These are phyloP conservation scores for Drosophila quinaria DNA, from an alignment of 2,888 invertebrate genomes.

Conservation along the genomic window DNA sequence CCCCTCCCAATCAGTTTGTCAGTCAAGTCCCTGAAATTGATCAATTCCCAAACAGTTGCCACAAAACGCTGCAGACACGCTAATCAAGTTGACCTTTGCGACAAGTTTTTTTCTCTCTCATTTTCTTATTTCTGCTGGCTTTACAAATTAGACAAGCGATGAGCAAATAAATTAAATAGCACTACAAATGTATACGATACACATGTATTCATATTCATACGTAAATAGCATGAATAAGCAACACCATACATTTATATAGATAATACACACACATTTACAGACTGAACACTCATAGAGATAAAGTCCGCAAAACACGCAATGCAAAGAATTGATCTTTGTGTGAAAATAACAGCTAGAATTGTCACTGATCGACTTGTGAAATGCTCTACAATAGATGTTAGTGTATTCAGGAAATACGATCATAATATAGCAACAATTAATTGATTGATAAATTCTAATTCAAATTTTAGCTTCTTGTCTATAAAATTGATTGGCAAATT, in stretches of 20 bases:
- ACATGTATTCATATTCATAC: slow-evolving; percentile 12
- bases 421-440: too few species aligned
- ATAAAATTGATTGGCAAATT: neutral
- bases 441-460: too few species aligned
- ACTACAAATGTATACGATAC: slow-evolving; percentile 8
- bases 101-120: slow-evolving; percentile 33
- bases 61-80: slow-evolving; percentile 47
- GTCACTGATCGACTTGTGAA: neutral
- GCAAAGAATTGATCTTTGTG: slow-evolving; percentile 15
- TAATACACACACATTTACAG: neutral
- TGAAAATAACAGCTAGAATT: neutral
- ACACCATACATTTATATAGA: neutral
- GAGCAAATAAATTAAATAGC: slow-evolving; percentile 49
- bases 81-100: slow-evolving; percentile 77
- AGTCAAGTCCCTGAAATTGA: slow-evolving; percentile 24
- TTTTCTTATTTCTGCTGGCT: slow-evolving; percentile 22
- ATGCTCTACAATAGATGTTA: slow-evolving; percentile 13
- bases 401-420: neutral
- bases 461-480: too few species aligned
- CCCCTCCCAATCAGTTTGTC: neutral
- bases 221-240: slow-evolving; percentile 34
- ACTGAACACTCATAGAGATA: slow-evolving; percentile 3
- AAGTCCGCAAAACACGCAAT: slow-evolving; percentile 11
- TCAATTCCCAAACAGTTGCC: slow-evolving; percentile 15
- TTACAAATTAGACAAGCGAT: slow-evolving; percentile 49